These are phyloP conservation scores for Salvelinus fontinalis DNA, from an alignment of 2,113 vertebrate species.

Conservation along the genomic window DNA sequence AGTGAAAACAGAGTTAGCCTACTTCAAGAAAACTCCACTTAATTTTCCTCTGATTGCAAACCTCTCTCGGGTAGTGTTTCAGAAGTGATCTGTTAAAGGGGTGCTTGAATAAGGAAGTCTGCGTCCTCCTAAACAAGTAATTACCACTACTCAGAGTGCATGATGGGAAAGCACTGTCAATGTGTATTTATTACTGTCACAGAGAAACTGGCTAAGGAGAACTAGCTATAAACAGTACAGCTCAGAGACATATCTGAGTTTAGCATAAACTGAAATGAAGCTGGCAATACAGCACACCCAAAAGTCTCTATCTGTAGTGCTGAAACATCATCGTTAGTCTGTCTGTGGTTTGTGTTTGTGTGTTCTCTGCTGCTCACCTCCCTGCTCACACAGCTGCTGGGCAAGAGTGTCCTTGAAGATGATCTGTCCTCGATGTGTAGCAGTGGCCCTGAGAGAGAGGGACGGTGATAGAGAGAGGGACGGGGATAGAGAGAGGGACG, in stretches of 20 bases:
- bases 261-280: conserved; percentile 73
- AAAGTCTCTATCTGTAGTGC: conserved; percentile 47
- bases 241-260: conserved; percentile 52
- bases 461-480: conserved; percentile 3
- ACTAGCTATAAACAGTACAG: conserved; percentile 60
- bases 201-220: conserved; percentile 52
- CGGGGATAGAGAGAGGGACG: conserved; percentile 3
- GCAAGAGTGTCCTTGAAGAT: conserved; percentile 98
- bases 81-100: conserved; percentile 47
- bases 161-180: conserved; percentile 59
- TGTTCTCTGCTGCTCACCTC: conserved; percentile 80
- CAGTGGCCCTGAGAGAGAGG: conserved; percentile 84
- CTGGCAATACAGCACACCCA: conserved; percentile 66
- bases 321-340: not conserved
- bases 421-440: conserved; percentile 93
- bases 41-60: not conserved
- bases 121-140: conserved; percentile 61
- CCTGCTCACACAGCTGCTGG: conserved; percentile 96
- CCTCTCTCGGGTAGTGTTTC: conserved; percentile 3
- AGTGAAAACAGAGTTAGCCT: too few species aligned
- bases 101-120: conserved; percentile 28
- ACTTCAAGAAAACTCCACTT: too few species aligned
- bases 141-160: conserved; percentile 63
- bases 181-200: conserved; percentile 63
- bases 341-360: not conserved